Evolutionary conservation across 2,888 invertebrate genomes (phyloP), one percentile per base, ranked within the genome.

Genomic region (Lysandra bellargus): DNA sequence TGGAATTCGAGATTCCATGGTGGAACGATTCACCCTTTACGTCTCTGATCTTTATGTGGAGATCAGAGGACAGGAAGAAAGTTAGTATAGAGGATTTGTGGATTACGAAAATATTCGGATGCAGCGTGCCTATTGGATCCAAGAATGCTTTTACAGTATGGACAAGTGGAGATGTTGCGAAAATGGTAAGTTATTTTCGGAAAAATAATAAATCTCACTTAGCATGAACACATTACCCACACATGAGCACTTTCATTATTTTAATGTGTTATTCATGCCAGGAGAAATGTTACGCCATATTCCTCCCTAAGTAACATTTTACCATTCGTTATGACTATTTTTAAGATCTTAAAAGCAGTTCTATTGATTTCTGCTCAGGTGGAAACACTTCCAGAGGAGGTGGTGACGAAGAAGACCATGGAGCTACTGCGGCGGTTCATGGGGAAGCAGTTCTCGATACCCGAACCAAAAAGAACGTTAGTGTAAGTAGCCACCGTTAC

Each of bases 1-100:
- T 97, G 1, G 91, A 95, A 79, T 97, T 96, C 87, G 91, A 96
- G 0, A 85, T 90, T 6, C 91, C 92, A 14, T 97, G 97, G 96
- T 97, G 97, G 96, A 90, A 92, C 9, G 40, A 64, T 23, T 64
- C 57, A 1, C 44, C 74, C n/a, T 74, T 33, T 7, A 57, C 72
- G 1, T 64, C 33, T 95, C 74, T 78, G 1, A 12, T 80, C 0
- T 88, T 88, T 72, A 2, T 88, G 0, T 90, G 90, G 89, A 83
- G 74, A 5, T 75, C 74, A 0, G 85, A 83, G 5, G 88, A 88
- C 74, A 83, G 69, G 40, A 64, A 57, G 37, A 77, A 33, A 0
- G 64, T 86, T 0, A 74, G 78, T 0, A 79, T 80, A 5, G 83
- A 85, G 0, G 86, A 88, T 6, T 40, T 7, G 1, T 90, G 89